Base-by-base conservation (phyloP, 2,797 vertebrate genomes). In the Eupleurogrammus muticus region DNA sequence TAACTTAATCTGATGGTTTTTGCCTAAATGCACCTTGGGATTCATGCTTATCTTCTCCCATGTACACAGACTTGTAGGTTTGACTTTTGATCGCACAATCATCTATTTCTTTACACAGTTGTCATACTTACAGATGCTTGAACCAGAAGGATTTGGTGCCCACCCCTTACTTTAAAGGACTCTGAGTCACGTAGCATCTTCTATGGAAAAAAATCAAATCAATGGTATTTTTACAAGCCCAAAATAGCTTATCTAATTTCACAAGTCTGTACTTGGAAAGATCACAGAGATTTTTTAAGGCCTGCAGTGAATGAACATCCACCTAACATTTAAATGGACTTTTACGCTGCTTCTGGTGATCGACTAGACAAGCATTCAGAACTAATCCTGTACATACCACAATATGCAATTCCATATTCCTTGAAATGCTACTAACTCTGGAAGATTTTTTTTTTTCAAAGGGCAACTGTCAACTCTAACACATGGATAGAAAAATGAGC, bases 361-460 rank as follows among this genome's bases (percentile, higher is more conserved):
- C 40, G 20, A 44, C 12, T 24, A 54, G 24, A 35, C 38, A 48
- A 32, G 24, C 38, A 46, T 51, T 66, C 24, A 28, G 9, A 51
- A 28, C 17, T 21, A 66, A 76, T 63, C 49, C 68, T 58, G 28
- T 8, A 16, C 9, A 58, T 24, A 44, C 5, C 2, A 44, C 40
- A 44, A 44, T 44, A 44, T 44, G 38, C 40, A 44, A 17, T 8
- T 44, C 40, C 40, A 17, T 6, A 44, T 44, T 16, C 16, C 40
- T 44, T 44, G 40, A 44, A 44, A 42, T 5, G n/a, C 5, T 58
- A 11, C 10, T 8, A 14, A 5, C 28, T 20, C 7, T 2, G 7
- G 28, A 14, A 6, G 10, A 50, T 53, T 8, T 8, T 5, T 5
- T 58, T 58, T 49, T 19, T 9, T 28, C 14, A 42, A 38, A 36